A percentile compares a stretch with the other conserved stretches of the same genome.
These are phyloP conservation scores for Pachypeltis micranthus DNA, from an alignment of 1,140 invertebrate genomes.

Conservation along the genomic window DNA sequence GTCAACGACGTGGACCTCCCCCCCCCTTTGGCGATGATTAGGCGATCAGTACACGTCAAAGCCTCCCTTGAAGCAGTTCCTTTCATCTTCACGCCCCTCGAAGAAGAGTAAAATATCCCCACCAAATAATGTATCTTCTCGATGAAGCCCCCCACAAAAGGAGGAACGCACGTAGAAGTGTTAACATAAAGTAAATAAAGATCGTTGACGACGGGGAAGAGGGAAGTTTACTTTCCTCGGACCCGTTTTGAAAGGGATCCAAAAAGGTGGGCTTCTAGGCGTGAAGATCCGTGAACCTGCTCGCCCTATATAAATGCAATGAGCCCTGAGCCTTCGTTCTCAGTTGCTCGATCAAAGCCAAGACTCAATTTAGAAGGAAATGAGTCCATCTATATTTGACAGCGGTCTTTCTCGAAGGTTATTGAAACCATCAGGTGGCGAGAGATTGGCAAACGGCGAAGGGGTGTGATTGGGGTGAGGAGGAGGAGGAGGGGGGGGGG, in stretches of 20 bases:
- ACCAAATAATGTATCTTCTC: no score
- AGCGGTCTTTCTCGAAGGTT: constrained; percentile 10
- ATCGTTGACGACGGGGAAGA: background rate
- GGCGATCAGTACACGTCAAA: no score
- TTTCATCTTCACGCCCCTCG: no score
- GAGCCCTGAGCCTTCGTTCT: background rate
- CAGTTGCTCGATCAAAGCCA: constrained; percentile 7
- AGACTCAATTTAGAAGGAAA: constrained; percentile 17
- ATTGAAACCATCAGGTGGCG: constrained; percentile 9
- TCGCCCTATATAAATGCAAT: constrained; percentile 13
- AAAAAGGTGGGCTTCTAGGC: background rate
- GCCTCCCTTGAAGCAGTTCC: no score
- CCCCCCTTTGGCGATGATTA: no score
- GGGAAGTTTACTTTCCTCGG: background rate
- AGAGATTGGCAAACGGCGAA: background rate
- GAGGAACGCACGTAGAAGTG: no score
- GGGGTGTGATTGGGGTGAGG: background rate
- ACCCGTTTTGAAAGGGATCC: background rate
- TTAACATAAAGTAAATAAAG: constrained; percentile 9
- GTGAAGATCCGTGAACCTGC: background rate
- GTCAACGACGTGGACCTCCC: no score
- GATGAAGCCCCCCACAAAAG: no score
- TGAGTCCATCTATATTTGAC: constrained; percentile 17
- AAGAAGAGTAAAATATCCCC: no score
- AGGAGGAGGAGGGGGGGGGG: background rate